Conservation (phyloP, 2,888 invertebrate genomes). For the Callyntrura sp. region DNA sequence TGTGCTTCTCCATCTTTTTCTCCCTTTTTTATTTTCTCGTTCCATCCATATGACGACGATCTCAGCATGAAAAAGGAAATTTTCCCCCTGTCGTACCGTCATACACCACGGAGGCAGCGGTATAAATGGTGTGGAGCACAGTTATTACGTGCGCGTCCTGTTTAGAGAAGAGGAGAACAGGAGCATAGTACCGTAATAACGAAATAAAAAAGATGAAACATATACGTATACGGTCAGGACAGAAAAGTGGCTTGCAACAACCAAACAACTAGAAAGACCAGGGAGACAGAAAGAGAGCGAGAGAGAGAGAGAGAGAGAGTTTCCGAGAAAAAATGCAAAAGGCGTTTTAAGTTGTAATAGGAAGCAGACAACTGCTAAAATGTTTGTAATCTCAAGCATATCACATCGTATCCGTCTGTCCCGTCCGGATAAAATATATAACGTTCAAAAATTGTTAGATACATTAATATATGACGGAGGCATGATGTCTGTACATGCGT, state of each 20-base stretch:
- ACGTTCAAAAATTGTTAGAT: background rate
- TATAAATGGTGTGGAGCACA: background rate
- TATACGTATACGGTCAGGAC: background rate
- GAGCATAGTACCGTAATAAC: conserved; percentile 12
- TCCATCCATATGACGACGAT: conserved; percentile 36
- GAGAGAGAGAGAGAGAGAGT: background rate
- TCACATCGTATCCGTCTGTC: background rate
- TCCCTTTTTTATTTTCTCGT: conserved; percentile 17
- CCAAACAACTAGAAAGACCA: background rate
- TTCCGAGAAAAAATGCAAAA: conserved; percentile 23
- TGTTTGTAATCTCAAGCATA: conserved; percentile 26
- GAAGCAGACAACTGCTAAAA: conserved; percentile 41
- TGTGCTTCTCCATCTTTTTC: conserved; percentile 4
- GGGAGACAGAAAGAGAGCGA: background rate
- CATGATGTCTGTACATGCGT: background rate
- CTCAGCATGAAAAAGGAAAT: conserved; percentile 16
- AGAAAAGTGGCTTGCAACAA: background rate
- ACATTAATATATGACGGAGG: no score
- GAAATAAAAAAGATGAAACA: conserved; percentile 43
- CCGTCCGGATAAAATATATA: background rate
- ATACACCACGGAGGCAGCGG: conserved; percentile 1
- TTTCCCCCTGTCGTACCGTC: conserved; percentile 9
- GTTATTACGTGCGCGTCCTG: conserved; percentile 45
- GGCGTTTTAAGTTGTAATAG: conserved; percentile 37
- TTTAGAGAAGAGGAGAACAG: background rate